A percentile compares a stretch with the other conserved stretches of the same genome.
These are phyloP conservation scores for Tolypeutes matacus DNA, from an alignment of 2,797 vertebrate genomes.

Conservation along the genomic window DNA sequence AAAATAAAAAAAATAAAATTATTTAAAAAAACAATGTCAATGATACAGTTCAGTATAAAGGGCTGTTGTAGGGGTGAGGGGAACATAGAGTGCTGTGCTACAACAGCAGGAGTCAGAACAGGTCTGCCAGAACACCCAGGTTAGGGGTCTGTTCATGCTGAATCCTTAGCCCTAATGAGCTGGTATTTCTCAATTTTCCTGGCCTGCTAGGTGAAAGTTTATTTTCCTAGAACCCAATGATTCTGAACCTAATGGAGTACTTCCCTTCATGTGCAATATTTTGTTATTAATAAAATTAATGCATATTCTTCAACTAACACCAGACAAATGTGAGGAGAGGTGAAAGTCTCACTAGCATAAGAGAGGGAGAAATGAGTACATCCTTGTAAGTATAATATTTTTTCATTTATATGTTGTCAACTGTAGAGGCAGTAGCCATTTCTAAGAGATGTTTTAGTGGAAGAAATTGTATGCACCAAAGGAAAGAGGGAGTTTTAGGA, in stretches of 20 bases:
- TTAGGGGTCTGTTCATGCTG: background rate
- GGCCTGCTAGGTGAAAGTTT: background rate
- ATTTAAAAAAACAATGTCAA: background rate
- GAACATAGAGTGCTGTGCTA: background rate
- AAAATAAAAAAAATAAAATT: no score
- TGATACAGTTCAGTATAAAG: background rate
- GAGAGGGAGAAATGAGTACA: background rate
- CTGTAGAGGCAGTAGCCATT: background rate
- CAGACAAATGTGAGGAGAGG: background rate
- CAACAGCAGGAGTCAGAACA: background rate
- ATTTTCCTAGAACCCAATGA: background rate
- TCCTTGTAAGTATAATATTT: background rate
- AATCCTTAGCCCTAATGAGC: background rate
- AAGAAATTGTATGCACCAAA: background rate
- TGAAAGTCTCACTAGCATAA: no score
- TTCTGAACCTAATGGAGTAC: background rate
- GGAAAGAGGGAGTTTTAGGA: background rate
- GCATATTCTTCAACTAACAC: background rate
- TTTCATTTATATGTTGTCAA: background rate
- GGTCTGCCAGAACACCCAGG: background rate
- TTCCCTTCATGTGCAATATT: background rate
- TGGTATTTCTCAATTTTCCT: background rate
- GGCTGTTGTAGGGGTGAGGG: no score
- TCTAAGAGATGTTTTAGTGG: background rate
- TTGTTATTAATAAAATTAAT: background rate